Evolutionary conservation across 2,797 vertebrate species (phyloP).

Genomic region (Xenopus petersii): DNA sequence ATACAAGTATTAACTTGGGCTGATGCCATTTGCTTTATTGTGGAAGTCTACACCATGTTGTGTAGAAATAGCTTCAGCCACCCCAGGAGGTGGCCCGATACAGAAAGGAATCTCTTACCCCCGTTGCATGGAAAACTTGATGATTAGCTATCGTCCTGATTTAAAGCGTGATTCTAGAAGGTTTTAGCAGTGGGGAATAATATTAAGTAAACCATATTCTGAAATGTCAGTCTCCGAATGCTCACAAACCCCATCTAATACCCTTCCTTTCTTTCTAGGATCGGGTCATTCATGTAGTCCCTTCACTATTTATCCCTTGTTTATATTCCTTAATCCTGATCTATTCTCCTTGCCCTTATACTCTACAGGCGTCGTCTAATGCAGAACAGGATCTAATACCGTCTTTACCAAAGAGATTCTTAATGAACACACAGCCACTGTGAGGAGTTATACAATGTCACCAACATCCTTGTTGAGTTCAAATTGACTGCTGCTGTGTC

Average conservation of each 20-base stretch:
- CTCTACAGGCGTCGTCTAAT: neutral
- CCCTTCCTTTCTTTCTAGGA: neutral
- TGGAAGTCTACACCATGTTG: neutral
- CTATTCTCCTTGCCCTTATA: neutral
- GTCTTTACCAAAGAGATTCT: constrained; percentile 4
- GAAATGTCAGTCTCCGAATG: constrained; percentile 1
- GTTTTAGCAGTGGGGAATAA: constrained; percentile 26
- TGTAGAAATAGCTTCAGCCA: neutral
- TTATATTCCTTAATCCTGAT: constrained; percentile 18
- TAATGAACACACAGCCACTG: constrained; percentile 27
- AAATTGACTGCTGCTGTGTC: neutral
- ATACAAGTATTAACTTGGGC: neutral
- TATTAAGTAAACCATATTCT: constrained; percentile 14
- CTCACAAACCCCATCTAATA: neutral
- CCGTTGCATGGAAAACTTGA: neutral
- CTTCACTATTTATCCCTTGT: constrained; percentile 16
- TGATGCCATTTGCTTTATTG: neutral
- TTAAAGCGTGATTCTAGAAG: constrained; percentile 14
- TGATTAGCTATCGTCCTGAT: constrained; percentile 27
- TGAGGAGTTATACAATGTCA: constrained; percentile 7
- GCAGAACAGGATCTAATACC: constrained; percentile 2
- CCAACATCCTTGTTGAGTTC: neutral
- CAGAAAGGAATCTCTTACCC: neutral
- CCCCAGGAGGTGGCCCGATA: neutral
- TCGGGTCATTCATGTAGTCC: neutral